A percentile compares a stretch with the other conserved stretches of the same genome.
phyloP scores from a whole-genome alignment of 2,888 invertebrate species.

The Phasia obesa region DNA sequence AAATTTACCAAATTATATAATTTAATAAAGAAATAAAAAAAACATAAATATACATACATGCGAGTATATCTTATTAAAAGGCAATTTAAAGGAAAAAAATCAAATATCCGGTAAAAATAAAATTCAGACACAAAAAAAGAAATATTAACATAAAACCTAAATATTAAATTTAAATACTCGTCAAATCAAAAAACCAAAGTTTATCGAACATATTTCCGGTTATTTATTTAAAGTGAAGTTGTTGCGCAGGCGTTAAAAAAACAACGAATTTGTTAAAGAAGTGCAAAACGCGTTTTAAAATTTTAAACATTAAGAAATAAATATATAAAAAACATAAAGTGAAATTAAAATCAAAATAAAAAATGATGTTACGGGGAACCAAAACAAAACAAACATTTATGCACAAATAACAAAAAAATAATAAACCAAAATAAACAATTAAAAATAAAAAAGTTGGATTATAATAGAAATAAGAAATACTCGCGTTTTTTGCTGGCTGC shows the following conservation, averaged over 20 bases:
- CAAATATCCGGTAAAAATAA: conserved; percentile 53
- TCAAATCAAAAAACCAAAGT: conserved; percentile 20
- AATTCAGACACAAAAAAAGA: conserved; percentile 15
- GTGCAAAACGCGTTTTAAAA: not conserved
- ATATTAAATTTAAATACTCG: conserved; percentile 27
- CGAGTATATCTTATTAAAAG: too few species aligned
- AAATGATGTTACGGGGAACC: conserved; percentile 32
- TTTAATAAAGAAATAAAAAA: too few species aligned
- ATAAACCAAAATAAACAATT: not conserved
- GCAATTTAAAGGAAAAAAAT: not conserved
- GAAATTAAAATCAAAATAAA: conserved; percentile 14
- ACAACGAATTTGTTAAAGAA: not conserved
- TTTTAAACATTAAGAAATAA: conserved; percentile 6
- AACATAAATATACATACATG: not conserved
- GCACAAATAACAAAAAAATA: not conserved
- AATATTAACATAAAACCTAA: conserved; percentile 29
- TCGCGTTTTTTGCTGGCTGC: not conserved
- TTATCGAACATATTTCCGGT: conserved; percentile 51
- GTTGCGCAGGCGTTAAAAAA: conserved; percentile 48
- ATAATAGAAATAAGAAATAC: conserved; percentile 1
- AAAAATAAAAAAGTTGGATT: not conserved
- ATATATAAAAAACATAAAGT: conserved; percentile 23
- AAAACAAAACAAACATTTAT: conserved; percentile 3
- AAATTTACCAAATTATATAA: too few species aligned
- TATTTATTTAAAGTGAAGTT: conserved; percentile 21